phyloP scores from a whole-genome alignment of 2,888 invertebrate genomes.

The Nysson spinosus region DNA sequence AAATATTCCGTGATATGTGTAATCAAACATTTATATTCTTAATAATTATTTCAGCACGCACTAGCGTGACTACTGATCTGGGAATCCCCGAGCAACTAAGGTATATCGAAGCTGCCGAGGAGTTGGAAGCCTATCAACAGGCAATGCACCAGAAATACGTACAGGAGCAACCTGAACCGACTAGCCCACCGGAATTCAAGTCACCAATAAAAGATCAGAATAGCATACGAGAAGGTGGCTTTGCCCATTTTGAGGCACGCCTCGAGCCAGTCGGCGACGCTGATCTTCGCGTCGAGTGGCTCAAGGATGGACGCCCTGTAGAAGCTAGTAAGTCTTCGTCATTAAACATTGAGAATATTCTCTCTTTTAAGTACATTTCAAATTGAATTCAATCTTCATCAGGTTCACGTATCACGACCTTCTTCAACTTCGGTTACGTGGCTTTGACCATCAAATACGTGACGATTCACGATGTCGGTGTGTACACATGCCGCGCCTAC shows the following conservation, averaged over 20 bases:
- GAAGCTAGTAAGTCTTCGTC: slow-evolving; percentile 89
- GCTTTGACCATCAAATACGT: slow-evolving; percentile 95
- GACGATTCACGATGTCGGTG: slow-evolving; percentile 92
- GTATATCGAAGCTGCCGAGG: slow-evolving; percentile 94
- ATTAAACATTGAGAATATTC: too few species aligned
- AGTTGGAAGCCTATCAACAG: slow-evolving; percentile 92
- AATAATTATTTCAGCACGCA: slow-evolving; percentile 79
- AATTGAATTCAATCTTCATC: background rate
- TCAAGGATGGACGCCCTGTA: slow-evolving; percentile 92
- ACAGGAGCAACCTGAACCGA: slow-evolving; percentile 88
- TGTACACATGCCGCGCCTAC: slow-evolving; percentile 92
- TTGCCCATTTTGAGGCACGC: slow-evolving; percentile 96
- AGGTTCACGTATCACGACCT: slow-evolving; percentile 92
- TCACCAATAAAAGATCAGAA: slow-evolving; percentile 92
- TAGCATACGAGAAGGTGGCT: slow-evolving; percentile 93
- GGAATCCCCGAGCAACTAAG: slow-evolving; percentile 94
- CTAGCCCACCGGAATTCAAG: slow-evolving; percentile 90
- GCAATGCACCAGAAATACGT: slow-evolving; percentile 89
- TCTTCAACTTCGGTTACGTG: slow-evolving; percentile 97
- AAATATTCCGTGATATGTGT: background rate
- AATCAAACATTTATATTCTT: background rate
- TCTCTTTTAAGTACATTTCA: background rate
- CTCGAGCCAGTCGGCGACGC: slow-evolving; percentile 96
- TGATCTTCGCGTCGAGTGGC: slow-evolving; percentile 93
- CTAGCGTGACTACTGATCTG: slow-evolving; percentile 90